phyloP scores from a whole-genome alignment of 2,888 invertebrate species.

The Tipula helvola region DNA sequence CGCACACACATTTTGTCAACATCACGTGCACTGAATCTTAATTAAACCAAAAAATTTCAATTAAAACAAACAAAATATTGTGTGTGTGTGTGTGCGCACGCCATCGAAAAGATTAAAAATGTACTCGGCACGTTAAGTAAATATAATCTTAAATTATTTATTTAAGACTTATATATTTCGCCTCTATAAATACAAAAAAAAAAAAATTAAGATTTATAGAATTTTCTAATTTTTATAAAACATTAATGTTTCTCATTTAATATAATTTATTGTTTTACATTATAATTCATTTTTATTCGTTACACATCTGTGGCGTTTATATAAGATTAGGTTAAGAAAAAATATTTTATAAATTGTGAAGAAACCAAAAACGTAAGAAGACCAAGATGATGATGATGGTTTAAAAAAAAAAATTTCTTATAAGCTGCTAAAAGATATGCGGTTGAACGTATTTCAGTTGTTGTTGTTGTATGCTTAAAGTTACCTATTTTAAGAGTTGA shows the following conservation, averaged over 20 bases:
- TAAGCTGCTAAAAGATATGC: neutral
- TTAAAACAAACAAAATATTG: neutral
- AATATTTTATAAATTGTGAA: neutral
- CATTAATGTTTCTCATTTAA: neutral
- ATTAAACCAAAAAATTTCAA: neutral
- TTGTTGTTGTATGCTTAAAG: neutral
- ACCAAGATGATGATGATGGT: neutral
- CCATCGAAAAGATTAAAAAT: neutral
- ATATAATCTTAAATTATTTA: neutral
- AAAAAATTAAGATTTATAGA: neutral
- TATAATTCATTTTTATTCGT: neutral
- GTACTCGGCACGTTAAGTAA: neutral
- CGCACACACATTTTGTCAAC: neutral
- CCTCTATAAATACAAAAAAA: neutral
- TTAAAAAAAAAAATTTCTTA: neutral
- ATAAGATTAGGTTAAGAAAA: neutral
- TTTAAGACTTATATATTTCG: neutral
- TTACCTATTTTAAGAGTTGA: neutral
- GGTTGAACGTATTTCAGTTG: neutral
- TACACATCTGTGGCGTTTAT: constrained; percentile 4
- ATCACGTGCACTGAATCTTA: neutral
- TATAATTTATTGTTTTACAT: neutral
- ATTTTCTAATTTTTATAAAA: neutral
- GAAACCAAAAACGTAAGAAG: neutral
- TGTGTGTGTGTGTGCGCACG: neutral